These are phyloP conservation scores for Drosophila helvetica DNA, from an alignment of 2,888 invertebrate genomes.

Conservation along the genomic window DNA sequence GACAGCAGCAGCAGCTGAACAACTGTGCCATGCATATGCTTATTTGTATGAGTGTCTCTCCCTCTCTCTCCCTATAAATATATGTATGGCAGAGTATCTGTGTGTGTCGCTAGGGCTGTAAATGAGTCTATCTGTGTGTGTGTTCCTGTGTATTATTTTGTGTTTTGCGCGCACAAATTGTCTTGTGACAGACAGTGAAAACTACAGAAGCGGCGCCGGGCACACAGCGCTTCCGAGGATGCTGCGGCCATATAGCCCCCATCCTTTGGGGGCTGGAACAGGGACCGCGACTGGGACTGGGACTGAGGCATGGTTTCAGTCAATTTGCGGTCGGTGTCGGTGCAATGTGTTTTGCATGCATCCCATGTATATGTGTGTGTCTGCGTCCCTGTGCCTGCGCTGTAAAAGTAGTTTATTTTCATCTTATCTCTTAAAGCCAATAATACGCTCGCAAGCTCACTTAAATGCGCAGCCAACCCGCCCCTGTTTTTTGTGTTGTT, in stretches of 20 bases:
- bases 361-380: slow-evolving; percentile 10
- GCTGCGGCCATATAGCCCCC: slow-evolving; percentile 21
- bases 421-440: slow-evolving; percentile 81
- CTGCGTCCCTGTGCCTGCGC: slow-evolving; percentile 44
- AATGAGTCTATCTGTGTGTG: slow-evolving; percentile 6
- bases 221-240: slow-evolving; percentile 42
- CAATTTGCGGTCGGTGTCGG: slow-evolving; percentile 71
- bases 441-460: slow-evolving; percentile 76
- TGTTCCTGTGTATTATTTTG: slow-evolving; percentile 74
- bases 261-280: slow-evolving; percentile 22
- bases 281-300: slow-evolving; percentile 5
- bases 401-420: slow-evolving; percentile 78
- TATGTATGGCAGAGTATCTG: slow-evolving; percentile 11
- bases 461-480: slow-evolving; percentile 68
- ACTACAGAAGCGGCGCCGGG: slow-evolving; percentile 67
- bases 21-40: slow-evolving; percentile 74
- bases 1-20: slow-evolving; percentile 71
- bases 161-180: slow-evolving; percentile 79
- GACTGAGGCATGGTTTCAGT: slow-evolving; percentile 70
- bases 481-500: slow-evolving; percentile 3
- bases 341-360: slow-evolving; percentile 44
- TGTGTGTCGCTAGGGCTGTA: slow-evolving; percentile 14
- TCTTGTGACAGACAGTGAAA: slow-evolving; percentile 80
- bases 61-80: slow-evolving; percentile 17
- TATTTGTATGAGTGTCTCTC: slow-evolving; percentile 43